These are phyloP conservation scores for Apodemus sylvaticus DNA, from an alignment of 2,113 vertebrate species.

Conservation along the genomic window DNA sequence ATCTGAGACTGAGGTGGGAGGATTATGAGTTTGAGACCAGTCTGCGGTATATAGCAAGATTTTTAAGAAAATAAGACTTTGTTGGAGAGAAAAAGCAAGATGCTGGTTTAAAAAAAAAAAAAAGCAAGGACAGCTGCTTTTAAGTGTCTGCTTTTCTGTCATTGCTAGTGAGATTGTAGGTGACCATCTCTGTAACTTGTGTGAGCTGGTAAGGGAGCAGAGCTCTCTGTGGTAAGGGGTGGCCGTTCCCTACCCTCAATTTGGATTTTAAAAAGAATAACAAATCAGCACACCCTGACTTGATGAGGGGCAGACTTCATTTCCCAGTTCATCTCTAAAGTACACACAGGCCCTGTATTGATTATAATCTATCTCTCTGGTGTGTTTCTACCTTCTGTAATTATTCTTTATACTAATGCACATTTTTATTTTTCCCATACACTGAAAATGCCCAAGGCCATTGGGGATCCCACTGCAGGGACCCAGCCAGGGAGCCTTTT, in stretches of 20 bases:
- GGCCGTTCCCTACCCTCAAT: accelerated
- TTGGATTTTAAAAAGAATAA: neutral
- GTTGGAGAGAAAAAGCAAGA: neutral
- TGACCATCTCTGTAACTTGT: accelerated
- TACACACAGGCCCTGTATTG: neutral
- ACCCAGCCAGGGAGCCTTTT: neutral
- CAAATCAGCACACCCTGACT: accelerated
- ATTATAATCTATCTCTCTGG: neutral
- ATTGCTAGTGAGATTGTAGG: neutral
- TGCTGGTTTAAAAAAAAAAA: neutral
- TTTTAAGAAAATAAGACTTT: neutral
- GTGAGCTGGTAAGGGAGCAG: accelerated
- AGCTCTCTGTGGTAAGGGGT: accelerated
- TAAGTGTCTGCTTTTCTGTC: too few species aligned
- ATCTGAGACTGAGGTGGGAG: neutral
- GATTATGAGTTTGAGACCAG: neutral
- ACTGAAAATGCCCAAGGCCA: neutral
- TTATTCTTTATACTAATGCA: neutral
- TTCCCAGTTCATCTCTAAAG: conserved; percentile 22
- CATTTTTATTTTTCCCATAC: neutral
- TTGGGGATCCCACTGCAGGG: neutral
- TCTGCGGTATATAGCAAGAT: neutral
- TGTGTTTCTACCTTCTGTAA: neutral
- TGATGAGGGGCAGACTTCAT: neutral
- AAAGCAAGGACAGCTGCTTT: too few species aligned